These are phyloP conservation scores for Hyposoter dolosus DNA, from an alignment of 2,888 invertebrate genomes.

Conservation along the genomic window DNA sequence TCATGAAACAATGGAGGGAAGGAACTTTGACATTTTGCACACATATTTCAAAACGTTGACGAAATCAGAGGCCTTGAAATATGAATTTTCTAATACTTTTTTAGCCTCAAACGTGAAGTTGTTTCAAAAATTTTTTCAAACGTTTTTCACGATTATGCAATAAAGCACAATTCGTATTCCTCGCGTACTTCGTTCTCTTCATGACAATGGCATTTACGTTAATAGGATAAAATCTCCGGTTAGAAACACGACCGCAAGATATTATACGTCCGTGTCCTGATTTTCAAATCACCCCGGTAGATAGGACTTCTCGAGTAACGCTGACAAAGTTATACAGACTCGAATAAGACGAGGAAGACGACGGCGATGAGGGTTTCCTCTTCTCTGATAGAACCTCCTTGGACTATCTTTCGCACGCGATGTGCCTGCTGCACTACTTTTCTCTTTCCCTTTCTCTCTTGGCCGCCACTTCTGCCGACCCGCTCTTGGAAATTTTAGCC, in stretches of 20 bases:
- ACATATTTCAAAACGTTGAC: no score
- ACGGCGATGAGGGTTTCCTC: conserved; percentile 26
- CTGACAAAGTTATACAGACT: conserved; percentile 70
- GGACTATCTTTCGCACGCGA: conserved; percentile 53
- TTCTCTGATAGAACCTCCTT: conserved; percentile 38
- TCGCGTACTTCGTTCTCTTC: neutral
- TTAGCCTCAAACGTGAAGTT: no score
- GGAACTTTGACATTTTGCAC: no score
- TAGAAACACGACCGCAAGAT: conserved; percentile 17
- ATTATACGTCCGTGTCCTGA: conserved; percentile 45
- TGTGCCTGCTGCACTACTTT: conserved; percentile 43
- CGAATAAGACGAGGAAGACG: conserved; percentile 53
- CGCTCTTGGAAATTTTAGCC: conserved; percentile 44
- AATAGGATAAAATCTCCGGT: conserved; percentile 6
- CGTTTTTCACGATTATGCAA: neutral
- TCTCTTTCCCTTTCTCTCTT: conserved; percentile 45
- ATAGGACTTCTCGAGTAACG: conserved; percentile 63
- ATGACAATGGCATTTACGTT: conserved; percentile 15
- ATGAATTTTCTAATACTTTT: no score
- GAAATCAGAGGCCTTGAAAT: no score
- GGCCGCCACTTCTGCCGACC: conserved; percentile 51
- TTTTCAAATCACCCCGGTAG: conserved; percentile 48
- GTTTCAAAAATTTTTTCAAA: neutral
- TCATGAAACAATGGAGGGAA: no score
- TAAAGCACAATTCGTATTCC: neutral